A percentile compares a stretch with the other conserved stretches of the same genome.
These are phyloP conservation scores for Mugil cephalus DNA, from an alignment of 2,113 vertebrate genomes.

Conservation along the genomic window DNA sequence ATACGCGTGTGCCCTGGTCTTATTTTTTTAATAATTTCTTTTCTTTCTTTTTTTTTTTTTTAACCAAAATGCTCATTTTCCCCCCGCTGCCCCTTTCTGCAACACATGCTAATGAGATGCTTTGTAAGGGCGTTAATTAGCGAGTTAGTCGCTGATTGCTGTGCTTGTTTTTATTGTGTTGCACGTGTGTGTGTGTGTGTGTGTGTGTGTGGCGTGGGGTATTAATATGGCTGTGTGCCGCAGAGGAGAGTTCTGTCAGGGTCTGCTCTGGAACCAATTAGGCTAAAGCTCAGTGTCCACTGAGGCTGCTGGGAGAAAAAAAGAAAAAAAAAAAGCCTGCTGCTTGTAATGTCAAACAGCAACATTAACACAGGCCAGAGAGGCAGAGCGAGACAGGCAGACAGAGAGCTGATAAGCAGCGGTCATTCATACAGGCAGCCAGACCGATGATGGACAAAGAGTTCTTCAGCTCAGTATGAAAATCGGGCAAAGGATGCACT, in stretches of 20 bases:
- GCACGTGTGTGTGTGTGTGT: conserved; percentile 85
- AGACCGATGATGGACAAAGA: conserved; percentile 24
- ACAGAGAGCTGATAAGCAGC: conserved; percentile 49
- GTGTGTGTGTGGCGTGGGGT: conserved; percentile 70
- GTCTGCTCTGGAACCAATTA: conserved; percentile 99
- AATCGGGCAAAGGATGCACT: conserved; percentile 28
- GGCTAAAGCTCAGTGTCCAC: conserved; percentile 87
- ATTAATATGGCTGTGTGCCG: conserved; percentile 89
- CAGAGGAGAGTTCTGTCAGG: conserved; percentile 90
- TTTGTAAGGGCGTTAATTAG: conserved; percentile 99
- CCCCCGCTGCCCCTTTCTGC: conserved; percentile 75
- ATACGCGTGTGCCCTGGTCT: conserved; percentile 25
- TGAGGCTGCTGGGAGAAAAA: conserved; percentile 86
- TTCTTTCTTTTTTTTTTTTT: conserved; percentile 77
- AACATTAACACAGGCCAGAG: conserved; percentile 85
- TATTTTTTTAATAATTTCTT: conserved; percentile 82
- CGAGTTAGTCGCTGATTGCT: conserved; percentile 95
- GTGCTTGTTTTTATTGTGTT: conserved; percentile 92
- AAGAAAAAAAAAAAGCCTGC: conserved; percentile 81
- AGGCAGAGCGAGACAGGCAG: conserved; percentile 56
- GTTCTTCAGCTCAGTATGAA: conserved; percentile 26
- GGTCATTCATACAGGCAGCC: conserved; percentile 46
- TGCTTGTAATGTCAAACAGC: conserved; percentile 90
- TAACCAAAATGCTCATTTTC: conserved; percentile 85
- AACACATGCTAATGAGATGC: conserved; percentile 98